Conservation (phyloP, 2,797 vertebrate species). For the Epinephelus malabaricus region DNA sequence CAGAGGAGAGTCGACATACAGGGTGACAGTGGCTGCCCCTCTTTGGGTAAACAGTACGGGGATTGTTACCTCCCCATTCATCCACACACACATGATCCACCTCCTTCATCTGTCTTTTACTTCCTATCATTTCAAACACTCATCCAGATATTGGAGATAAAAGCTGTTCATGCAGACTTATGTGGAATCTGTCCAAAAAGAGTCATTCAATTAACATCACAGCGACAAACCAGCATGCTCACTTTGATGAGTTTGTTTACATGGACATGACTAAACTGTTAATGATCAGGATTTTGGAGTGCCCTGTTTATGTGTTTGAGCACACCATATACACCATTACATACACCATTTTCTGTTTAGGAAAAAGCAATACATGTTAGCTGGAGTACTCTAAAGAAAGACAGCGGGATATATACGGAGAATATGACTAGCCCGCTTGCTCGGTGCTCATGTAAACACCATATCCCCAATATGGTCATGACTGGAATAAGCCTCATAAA, state of each 20-base stretch:
- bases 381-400: too few relatives aligned
- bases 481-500: too few relatives aligned
- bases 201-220: not conserved
- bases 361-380: too few relatives aligned
- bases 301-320: too few relatives aligned
- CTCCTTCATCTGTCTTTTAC: not conserved
- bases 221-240: not conserved
- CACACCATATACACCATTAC: too few relatives aligned
- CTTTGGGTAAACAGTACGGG: constrained; percentile 92
- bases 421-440: too few relatives aligned
- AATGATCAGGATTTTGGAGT: too few relatives aligned
- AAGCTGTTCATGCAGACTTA: not conserved
- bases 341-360: too few relatives aligned
- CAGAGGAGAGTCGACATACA: constrained; percentile 65
- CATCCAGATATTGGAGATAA: constrained; percentile 54
- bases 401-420: too few relatives aligned
- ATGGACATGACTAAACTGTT: too few relatives aligned
- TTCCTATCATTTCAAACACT: constrained; percentile 88
- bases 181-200: not conserved
- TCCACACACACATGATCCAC: not conserved
- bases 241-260: not conserved
- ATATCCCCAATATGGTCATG: too few relatives aligned
- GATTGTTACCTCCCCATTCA: constrained; percentile 85
- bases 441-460: too few relatives aligned
- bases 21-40: constrained; percentile 80